Evolutionary conservation across 2,113 vertebrate species (phyloP).

Genomic region (Trichomycterus rosablanca): DNA sequence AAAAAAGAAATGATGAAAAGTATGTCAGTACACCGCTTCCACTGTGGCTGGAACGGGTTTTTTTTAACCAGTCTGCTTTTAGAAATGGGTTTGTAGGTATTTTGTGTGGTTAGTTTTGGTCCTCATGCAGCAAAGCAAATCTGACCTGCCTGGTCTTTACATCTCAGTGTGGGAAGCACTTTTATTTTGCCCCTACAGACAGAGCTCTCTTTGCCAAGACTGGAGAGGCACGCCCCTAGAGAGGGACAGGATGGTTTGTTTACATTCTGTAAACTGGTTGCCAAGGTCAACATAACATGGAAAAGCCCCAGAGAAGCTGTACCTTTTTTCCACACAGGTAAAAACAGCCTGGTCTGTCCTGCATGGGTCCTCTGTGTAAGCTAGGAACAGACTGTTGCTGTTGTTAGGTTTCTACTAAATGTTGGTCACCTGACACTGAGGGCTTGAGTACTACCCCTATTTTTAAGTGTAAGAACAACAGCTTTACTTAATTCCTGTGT

Average conservation of each 20-base stretch:
- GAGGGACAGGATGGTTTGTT: slow-evolving; percentile 21
- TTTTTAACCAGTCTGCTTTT: no score
- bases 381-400: no score
- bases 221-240: slow-evolving; percentile 12
- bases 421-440: background rate
- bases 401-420: background rate
- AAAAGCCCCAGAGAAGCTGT: slow-evolving; percentile 6
- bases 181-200: background rate
- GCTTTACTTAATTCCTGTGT: background rate
- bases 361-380: background rate
- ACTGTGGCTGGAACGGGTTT: no score
- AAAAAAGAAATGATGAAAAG: no score
- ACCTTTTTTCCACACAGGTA: slow-evolving; percentile 18
- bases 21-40: no score
- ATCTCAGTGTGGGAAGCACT: slow-evolving; percentile 24
- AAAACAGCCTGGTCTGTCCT: slow-evolving; percentile 5
- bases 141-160: slow-evolving; percentile 4
- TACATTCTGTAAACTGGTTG: slow-evolving; percentile 6
- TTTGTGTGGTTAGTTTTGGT: no score
- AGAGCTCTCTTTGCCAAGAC: background rate
- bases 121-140: slow-evolving; percentile 17
- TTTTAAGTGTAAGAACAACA: slow-evolving; percentile 1
- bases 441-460: slow-evolving; percentile 4
- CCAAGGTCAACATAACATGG: slow-evolving; percentile 32
- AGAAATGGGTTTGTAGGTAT: no score